A percentile compares a stretch with the other conserved stretches of the same genome.
These are phyloP conservation scores for Malacoctenus gilli DNA, from an alignment of 2,797 vertebrate genomes.

Conservation along the genomic window DNA sequence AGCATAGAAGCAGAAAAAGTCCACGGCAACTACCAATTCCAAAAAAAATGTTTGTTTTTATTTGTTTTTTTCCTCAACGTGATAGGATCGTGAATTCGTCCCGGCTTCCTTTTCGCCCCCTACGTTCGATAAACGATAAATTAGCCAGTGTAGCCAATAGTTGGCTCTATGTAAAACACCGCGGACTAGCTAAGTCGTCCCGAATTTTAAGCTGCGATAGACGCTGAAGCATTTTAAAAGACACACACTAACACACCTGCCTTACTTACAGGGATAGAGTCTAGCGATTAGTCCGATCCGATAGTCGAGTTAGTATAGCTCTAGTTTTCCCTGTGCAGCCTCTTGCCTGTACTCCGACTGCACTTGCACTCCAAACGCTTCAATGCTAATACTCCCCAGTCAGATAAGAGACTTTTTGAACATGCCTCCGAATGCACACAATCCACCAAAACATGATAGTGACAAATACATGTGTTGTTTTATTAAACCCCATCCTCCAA, in stretches of 20 bases:
- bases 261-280: slow-evolving; percentile 59
- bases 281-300: slow-evolving; percentile 44
- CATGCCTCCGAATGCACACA: slow-evolving; percentile 38
- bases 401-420: slow-evolving; percentile 43
- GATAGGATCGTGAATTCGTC: too few species aligned
- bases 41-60: neutral
- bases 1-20: slow-evolving; percentile 59
- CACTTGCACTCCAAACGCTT: slow-evolving; percentile 57
- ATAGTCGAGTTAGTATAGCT: slow-evolving; percentile 53
- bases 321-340: slow-evolving; percentile 47
- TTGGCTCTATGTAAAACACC: slow-evolving; percentile 32
- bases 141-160: slow-evolving; percentile 12
- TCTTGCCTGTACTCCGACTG: slow-evolving; percentile 51
- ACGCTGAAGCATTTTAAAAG: slow-evolving; percentile 42
- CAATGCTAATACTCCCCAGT: slow-evolving; percentile 38
- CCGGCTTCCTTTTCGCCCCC: slow-evolving; percentile 18
- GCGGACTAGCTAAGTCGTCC: slow-evolving; percentile 29
- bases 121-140: slow-evolving; percentile 11
- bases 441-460: slow-evolving; percentile 20
- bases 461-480: slow-evolving; percentile 53
- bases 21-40: slow-evolving; percentile 18
- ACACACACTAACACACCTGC: slow-evolving; percentile 52
- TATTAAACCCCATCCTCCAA: too few species aligned
- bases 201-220: slow-evolving; percentile 31
- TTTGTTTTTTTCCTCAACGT: slow-evolving; percentile 15